Percentiles rank a stretch among this genome's conserved stretches.
These are phyloP conservation scores for Spodoptera frugiperda DNA, from an alignment of 1,140 invertebrate species.

Conservation along the genomic window DNA sequence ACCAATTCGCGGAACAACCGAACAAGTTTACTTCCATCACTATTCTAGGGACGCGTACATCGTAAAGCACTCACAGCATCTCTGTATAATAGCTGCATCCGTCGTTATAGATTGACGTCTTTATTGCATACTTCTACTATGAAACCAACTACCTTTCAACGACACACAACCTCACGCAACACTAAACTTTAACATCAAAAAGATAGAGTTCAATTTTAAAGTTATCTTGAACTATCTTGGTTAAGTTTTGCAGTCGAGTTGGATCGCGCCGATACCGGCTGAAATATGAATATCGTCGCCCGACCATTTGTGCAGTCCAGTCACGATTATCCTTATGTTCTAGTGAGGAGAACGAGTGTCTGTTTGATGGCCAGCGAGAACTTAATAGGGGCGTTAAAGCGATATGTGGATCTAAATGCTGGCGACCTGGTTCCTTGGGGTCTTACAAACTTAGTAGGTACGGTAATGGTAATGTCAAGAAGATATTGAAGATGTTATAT, in stretches of 20 bases:
- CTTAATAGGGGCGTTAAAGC: slow-evolving; percentile 22
- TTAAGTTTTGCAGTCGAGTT: slow-evolving; percentile 37
- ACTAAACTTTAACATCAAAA: slow-evolving; percentile 16
- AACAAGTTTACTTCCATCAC: slow-evolving; percentile 46
- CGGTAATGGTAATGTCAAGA: too few species aligned
- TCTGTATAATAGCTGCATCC: slow-evolving; percentile 61
- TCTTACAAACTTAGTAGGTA: too few species aligned
- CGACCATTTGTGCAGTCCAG: slow-evolving; percentile 50
- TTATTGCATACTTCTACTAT: slow-evolving; percentile 58
- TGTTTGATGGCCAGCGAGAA: slow-evolving; percentile 20
- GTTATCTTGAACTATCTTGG: slow-evolving; percentile 36
- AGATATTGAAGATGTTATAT: too few species aligned
- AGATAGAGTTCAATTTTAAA: slow-evolving; percentile 3
- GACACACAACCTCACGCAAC: background rate
- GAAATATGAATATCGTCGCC: slow-evolving; percentile 63
- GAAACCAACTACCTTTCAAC: slow-evolving; percentile 44
- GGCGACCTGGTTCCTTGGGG: slow-evolving; percentile 15
- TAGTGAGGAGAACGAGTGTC: slow-evolving; percentile 15
- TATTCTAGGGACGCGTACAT: slow-evolving; percentile 57
- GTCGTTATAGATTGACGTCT: slow-evolving; percentile 62
- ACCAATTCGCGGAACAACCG: slow-evolving; percentile 15
- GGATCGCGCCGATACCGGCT: slow-evolving; percentile 56
- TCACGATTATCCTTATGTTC: slow-evolving; percentile 55
- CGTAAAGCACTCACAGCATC: slow-evolving; percentile 60
- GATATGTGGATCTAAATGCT: slow-evolving; percentile 8